A percentile compares a stretch with the other conserved stretches of the same genome.
Evolutionary conservation across 2,113 vertebrate genomes (phyloP).

Genomic region (Rhinoptilus africanus): DNA sequence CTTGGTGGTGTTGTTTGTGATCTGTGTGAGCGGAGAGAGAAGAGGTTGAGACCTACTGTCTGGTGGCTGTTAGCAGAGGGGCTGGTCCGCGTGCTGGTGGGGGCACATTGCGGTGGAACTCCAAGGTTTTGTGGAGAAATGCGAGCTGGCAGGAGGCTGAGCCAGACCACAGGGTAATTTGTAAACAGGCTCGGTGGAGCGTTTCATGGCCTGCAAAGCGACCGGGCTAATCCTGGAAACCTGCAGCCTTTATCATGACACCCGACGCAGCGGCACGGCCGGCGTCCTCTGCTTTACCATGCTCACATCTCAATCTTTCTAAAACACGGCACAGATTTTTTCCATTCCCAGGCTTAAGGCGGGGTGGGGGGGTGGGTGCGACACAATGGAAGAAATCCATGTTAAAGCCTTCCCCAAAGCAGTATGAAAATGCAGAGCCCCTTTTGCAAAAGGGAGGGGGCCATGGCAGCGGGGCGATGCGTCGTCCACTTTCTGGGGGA

Average conservation of each 20-base stretch:
- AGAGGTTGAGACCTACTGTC: accelerated
- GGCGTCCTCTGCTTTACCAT: neutral
- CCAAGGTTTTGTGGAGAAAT: neutral
- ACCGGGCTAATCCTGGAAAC: neutral
- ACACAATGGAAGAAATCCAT: neutral
- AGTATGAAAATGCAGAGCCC: neutral
- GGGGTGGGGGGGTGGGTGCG: too few species aligned
- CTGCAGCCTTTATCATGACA: neutral
- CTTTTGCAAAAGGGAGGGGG: neutral
- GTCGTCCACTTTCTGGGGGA: neutral
- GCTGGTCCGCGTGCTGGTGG: accelerated
- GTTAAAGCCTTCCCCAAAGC: neutral
- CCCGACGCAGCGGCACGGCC: neutral
- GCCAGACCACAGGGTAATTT: neutral
- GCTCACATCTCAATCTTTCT: accelerated
- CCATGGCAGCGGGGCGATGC: neutral
- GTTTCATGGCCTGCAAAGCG: neutral
- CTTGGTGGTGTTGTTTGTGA: accelerated
- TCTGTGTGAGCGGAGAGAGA: neutral
- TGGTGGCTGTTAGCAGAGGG: neutral
- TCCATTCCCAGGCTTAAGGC: neutral
- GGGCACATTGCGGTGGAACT: accelerated
- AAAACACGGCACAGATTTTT: neutral
- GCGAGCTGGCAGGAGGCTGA: neutral
- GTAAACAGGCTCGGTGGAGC: neutral